Base-by-base conservation (phyloP, 2,113 vertebrate species). In the Protobothrops mucrosquamatus region DNA sequence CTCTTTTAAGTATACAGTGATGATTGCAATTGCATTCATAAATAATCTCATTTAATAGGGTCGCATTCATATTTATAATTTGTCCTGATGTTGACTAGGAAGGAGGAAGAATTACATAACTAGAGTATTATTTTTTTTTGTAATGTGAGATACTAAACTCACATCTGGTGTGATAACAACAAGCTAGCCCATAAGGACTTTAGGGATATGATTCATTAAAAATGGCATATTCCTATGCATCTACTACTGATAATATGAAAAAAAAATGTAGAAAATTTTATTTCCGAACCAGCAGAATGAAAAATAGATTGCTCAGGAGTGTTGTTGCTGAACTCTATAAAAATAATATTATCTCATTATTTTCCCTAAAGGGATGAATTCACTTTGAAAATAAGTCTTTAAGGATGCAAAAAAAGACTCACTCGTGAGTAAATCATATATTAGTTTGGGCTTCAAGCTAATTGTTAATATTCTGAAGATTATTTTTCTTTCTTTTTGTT, bases 241-340 rank as follows among this genome's bases (percentile, higher is more conserved):
- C 64, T 0, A 52, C 43, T 2, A 92, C 88, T 91, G 10, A 94
- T 56, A 55, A 8, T 87, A 34, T 46, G 0, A 0, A 56, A 92
- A 90, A 0, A 0, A 85, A 94, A 55, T 91, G 87, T 3, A 8
- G 56, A 26, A 89, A 86, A 91, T 34, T 54, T 14, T 29, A 22
- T 54, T 87, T 92, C 88, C 89, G 0, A 52, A 52, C 88, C 89
- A 88, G 64, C 93, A 95, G 56, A 81, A 92, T 39, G 92, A 0
- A 0, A 54, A 94, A 0, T 57, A 34, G 43, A 94, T 94, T 96
- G 91, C 89, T 93, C 0, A 0, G 29, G 43, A 92, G 91, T 91
- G 46, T 6, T 90, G 51, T 95, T 94, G 90, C 91, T 95, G 92
- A 93, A 91, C 51, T 89, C 59, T 94, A 94, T 94, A 95, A 94